These are phyloP conservation scores for Intellagama lesueurii DNA, from an alignment of 2,797 vertebrate species.

Conservation along the genomic window DNA sequence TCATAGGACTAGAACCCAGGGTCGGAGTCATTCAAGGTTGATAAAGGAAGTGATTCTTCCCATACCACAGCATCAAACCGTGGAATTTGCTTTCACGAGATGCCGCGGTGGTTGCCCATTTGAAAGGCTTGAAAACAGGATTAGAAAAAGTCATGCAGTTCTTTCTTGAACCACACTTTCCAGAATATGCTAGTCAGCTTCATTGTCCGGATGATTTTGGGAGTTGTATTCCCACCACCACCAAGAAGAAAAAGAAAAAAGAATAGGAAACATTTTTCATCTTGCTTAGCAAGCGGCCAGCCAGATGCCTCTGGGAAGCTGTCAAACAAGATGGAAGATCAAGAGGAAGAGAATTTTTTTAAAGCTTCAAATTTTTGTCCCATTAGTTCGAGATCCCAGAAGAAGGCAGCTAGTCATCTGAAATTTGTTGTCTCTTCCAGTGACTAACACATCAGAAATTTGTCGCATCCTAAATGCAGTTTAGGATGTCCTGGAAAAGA, in stretches of 20 bases:
- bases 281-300: neutral
- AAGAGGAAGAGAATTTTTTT: neutral
- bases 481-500: no score
- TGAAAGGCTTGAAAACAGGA: no score
- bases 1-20: no score
- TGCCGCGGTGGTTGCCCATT: no score
- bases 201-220: neutral
- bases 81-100: no score
- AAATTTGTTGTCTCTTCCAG: neutral
- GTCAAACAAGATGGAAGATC: neutral
- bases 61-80: no score
- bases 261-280: neutral
- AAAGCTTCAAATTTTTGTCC: neutral
- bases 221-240: no score
- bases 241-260: no score
- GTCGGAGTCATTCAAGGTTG: no score
- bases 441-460: neutral
- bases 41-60: no score
- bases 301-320: neutral
- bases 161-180: neutral
- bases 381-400: neutral
- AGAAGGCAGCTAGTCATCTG: neutral
- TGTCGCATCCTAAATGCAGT: neutral
- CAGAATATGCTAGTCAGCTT: neutral
- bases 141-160: neutral